phyloP scores from a whole-genome alignment of 1,140 invertebrate species.

The Palaemon carinicauda region DNA sequence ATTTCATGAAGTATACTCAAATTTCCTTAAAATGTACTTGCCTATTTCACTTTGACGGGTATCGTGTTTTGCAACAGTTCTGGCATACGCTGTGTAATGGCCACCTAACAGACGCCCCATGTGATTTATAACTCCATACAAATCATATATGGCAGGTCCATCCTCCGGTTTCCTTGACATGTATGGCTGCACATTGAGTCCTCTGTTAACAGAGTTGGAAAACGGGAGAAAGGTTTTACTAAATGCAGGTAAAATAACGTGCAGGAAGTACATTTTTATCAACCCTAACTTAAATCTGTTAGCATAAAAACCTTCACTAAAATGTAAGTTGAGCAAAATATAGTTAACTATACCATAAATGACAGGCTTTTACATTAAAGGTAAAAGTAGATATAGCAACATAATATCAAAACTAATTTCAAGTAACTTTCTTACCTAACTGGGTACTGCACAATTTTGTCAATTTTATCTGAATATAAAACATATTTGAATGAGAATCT shows the following conservation, averaged over 20 bases:
- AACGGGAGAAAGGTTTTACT: background rate
- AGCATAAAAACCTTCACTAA: background rate
- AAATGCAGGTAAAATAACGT: background rate
- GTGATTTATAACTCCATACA: conserved; percentile 71
- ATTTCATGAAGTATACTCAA: too few species aligned
- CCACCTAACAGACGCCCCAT: conserved; percentile 69
- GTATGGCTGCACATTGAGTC: conserved; percentile 66
- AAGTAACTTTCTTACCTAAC: conserved; percentile 62
- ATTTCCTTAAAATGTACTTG: conserved; percentile 56
- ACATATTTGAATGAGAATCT: conserved; percentile 67
- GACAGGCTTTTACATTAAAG: background rate
- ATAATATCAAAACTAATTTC: background rate
- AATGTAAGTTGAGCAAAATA: too few species aligned
- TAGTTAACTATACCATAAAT: too few species aligned
- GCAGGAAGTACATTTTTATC: too few species aligned
- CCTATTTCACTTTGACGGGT: conserved; percentile 63
- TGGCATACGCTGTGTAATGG: conserved; percentile 69
- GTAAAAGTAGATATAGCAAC: background rate
- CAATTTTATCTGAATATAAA: conserved; percentile 68
- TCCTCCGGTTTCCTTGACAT: conserved; percentile 61
- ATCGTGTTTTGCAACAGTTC: conserved; percentile 62
- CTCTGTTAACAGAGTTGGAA: conserved; percentile 59
- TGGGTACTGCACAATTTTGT: conserved; percentile 69
- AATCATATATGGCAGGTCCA: conserved; percentile 67
- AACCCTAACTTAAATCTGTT: background rate